These are phyloP conservation scores for Malurus alboscapulatus DNA, from an alignment of 2,113 vertebrate species.

Conservation along the genomic window DNA sequence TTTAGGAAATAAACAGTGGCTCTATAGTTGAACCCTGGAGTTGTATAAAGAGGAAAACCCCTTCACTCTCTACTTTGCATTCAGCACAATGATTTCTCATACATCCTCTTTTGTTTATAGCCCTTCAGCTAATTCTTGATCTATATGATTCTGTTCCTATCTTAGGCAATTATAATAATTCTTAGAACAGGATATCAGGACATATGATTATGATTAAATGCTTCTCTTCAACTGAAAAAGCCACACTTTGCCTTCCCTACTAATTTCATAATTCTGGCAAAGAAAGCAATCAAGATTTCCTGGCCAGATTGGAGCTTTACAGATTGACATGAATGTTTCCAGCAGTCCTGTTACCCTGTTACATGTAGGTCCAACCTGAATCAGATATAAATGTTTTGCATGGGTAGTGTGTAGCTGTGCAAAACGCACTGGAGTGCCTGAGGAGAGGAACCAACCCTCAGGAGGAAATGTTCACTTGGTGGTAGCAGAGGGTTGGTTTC, in stretches of 20 bases:
- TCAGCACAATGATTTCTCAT: background rate
- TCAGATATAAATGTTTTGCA: background rate
- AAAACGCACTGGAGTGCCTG: background rate
- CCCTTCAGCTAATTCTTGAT: slow-evolving; percentile 22
- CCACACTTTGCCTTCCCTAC: background rate
- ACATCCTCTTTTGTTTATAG: background rate
- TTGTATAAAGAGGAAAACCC: background rate
- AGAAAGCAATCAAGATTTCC: slow-evolving; percentile 19
- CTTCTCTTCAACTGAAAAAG: slow-evolving; percentile 8
- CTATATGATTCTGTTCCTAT: slow-evolving; percentile 12
- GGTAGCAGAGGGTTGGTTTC: background rate
- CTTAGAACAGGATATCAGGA: background rate
- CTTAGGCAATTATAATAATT: slow-evolving; percentile 24
- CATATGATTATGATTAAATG: background rate
- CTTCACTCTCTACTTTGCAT: background rate
- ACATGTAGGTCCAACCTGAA: background rate
- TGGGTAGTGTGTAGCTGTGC: background rate
- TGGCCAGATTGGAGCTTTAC: background rate
- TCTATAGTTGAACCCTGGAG: background rate
- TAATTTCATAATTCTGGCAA: background rate
- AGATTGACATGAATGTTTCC: background rate
- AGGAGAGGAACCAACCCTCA: background rate
- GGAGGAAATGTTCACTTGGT: background rate
- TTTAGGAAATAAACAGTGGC: background rate
- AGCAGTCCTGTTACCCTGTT: background rate